These are phyloP conservation scores for Ploceus nigricollis DNA, from an alignment of 2,113 vertebrate species.

Conservation along the genomic window DNA sequence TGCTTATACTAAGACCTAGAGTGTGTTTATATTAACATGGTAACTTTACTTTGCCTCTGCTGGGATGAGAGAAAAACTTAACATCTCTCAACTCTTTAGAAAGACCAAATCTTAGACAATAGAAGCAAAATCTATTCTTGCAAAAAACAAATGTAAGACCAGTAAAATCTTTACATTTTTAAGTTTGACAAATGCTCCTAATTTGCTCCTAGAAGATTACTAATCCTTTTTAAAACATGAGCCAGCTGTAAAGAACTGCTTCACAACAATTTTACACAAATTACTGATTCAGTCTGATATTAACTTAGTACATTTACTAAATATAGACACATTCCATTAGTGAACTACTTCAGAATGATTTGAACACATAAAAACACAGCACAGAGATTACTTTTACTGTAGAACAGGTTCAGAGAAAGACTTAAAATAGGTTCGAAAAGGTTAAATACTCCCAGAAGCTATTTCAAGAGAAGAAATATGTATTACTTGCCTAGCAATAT, in stretches of 20 bases:
- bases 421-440: neutral
- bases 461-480: neutral
- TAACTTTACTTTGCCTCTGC: neutral
- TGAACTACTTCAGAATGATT: neutral
- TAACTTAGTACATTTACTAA: neutral
- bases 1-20: neutral
- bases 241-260: neutral
- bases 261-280: neutral
- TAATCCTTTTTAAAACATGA: neutral
- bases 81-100: neutral
- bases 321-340: neutral
- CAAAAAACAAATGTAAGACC: neutral
- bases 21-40: neutral
- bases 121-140: neutral
- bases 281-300: neutral
- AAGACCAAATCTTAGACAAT: neutral
- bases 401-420: neutral
- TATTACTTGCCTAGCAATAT: neutral
- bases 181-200: neutral
- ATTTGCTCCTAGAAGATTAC: neutral
- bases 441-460: slow-evolving; percentile 14
- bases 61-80: neutral
- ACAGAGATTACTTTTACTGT: neutral
- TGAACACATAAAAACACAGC: neutral
- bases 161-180: neutral